Conservation (phyloP, 2,113 vertebrate genomes). For the Callipepla squamata region DNA sequence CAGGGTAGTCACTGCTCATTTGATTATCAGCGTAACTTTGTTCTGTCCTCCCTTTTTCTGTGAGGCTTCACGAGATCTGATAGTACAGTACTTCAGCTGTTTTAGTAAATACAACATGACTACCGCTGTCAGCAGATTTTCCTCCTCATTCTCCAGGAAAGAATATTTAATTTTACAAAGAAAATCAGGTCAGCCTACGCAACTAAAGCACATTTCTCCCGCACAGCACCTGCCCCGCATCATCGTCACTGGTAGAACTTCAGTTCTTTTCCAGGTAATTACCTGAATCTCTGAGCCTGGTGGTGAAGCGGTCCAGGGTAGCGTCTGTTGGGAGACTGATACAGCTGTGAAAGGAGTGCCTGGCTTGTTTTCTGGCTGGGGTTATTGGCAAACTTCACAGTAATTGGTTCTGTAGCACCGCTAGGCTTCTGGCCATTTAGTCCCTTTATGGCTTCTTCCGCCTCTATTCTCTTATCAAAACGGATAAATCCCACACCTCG, state of each 20-base stretch:
- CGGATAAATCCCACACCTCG: constrained; percentile 99
- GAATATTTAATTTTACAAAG: constrained; percentile 71
- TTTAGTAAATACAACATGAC: constrained; percentile 70
- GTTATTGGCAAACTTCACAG: constrained; percentile 99
- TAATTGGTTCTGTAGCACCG: constrained; percentile 97
- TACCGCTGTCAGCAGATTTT: constrained; percentile 64
- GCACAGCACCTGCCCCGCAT: constrained; percentile 31
- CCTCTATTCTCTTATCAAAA: constrained; percentile 99
- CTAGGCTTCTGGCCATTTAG: constrained; percentile 99
- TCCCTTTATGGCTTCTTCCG: constrained; percentile 99
- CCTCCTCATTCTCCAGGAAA: constrained; percentile 66
- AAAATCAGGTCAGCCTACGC: constrained; percentile 62
- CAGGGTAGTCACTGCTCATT: constrained; percentile 41
- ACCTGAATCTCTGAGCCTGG: constrained; percentile 99
- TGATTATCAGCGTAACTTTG: constrained; percentile 56
- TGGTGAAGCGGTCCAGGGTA: constrained; percentile 98
- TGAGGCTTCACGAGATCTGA: constrained; percentile 30
- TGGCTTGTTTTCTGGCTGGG: constrained; percentile 99
- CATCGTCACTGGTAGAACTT: not conserved
- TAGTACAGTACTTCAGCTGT: constrained; percentile 49
- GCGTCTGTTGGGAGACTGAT: constrained; percentile 98
- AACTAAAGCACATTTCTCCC: constrained; percentile 54
- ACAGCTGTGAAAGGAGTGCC: constrained; percentile 98
- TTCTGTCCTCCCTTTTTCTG: constrained; percentile 7
- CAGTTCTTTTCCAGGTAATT: constrained; percentile 74